Conservation (phyloP, 2,888 invertebrate species). For the Ochlodes sylvanus region DNA sequence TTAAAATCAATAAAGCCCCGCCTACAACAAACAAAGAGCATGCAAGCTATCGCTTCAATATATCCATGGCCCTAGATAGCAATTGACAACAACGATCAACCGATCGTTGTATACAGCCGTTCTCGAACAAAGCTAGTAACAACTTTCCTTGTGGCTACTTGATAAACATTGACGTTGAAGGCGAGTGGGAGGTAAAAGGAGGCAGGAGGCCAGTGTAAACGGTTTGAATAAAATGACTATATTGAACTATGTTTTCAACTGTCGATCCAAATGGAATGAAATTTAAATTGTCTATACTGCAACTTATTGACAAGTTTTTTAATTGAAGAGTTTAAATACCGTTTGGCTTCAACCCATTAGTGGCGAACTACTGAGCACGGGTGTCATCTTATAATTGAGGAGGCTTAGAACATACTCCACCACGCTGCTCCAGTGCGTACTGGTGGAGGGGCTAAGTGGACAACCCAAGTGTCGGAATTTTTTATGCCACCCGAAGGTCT, state of each 20-base stretch:
- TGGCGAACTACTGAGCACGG: no score
- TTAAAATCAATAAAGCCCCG: no score
- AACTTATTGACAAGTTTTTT: no score
- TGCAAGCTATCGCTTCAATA: conserved; percentile 13
- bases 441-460: no score
- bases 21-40: background rate
- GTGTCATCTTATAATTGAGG: no score
- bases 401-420: no score
- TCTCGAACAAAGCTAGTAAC: conserved; percentile 21
- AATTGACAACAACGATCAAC: conserved; percentile 25
- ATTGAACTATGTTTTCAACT: background rate
- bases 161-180: conserved; percentile 28
- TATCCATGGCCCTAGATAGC: conserved; percentile 2
- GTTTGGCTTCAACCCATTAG: no score
- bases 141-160: conserved; percentile 32
- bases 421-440: no score
- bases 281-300: background rate
- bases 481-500: no score
- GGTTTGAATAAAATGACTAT: background rate
- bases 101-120: no score
- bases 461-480: no score
- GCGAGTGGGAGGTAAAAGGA: conserved; percentile 3
- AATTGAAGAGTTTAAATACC: no score
- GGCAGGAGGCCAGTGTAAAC: background rate
- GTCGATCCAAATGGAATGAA: background rate